These are phyloP conservation scores for Drosophila setosimentum DNA, from an alignment of 2,888 invertebrate genomes.

Conservation along the genomic window DNA sequence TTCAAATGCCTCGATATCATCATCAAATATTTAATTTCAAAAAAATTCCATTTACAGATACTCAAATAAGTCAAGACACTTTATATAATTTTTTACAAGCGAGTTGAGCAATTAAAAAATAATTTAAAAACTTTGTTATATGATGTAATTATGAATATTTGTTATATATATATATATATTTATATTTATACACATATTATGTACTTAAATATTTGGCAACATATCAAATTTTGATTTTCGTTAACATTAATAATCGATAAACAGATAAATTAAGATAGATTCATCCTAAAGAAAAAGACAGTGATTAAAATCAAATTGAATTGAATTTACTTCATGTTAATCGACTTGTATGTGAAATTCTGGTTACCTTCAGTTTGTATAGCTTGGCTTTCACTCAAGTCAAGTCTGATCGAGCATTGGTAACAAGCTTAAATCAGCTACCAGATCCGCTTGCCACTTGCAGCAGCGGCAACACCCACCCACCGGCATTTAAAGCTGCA, in stretches of 20 bases:
- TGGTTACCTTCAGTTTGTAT: neutral
- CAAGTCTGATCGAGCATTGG: slow-evolving; percentile 32
- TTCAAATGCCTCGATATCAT: neutral
- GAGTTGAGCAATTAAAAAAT: neutral
- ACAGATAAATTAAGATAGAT: neutral
- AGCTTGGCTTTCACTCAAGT: slow-evolving; percentile 34
- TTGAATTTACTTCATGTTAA: neutral
- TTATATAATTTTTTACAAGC: too few species aligned
- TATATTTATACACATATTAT: neutral
- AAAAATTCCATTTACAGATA: neutral
- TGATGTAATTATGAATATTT: neutral
- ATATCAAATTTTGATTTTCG: neutral
- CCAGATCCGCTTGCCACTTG: slow-evolving; percentile 52
- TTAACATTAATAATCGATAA: neutral
- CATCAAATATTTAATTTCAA: neutral
- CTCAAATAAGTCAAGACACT: neutral
- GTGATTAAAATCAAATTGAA: neutral
- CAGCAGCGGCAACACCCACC: slow-evolving; percentile 46
- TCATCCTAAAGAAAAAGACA: neutral
- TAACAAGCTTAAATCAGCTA: slow-evolving; percentile 54
- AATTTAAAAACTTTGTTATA: neutral
- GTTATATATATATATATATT: too few species aligned
- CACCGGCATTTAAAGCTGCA: slow-evolving; percentile 40
- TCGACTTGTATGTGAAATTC: neutral
- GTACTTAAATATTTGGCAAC: neutral